Percentiles rank a stretch among this genome's conserved stretches.
phyloP scores from a whole-genome alignment of 1,140 invertebrate genomes.

The Lepidurus arcticus region DNA sequence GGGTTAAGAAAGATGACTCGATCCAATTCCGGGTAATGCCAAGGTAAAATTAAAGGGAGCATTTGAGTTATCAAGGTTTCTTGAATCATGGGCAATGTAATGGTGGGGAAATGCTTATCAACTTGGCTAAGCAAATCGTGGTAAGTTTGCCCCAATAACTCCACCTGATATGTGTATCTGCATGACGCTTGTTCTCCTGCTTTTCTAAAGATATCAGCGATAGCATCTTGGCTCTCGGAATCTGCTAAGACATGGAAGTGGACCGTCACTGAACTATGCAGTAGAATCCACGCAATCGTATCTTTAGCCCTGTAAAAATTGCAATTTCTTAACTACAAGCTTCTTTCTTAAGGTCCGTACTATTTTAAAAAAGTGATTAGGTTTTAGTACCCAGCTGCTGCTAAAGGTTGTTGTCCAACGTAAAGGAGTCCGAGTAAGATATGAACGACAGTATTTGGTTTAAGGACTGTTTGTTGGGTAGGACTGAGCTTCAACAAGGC shows the following conservation, averaged over 20 bases:
- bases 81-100: constrained; percentile 29
- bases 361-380: background rate
- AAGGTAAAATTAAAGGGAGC: constrained; percentile 36
- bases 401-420: constrained; percentile 28
- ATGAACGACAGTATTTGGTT: constrained; percentile 25
- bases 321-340: background rate
- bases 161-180: constrained; percentile 26
- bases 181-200: constrained; percentile 24
- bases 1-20: constrained; percentile 34
- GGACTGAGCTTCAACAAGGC: background rate
- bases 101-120: background rate
- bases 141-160: constrained; percentile 30
- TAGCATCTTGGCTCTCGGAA: constrained; percentile 30
- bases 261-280: constrained; percentile 33
- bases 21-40: constrained; percentile 34
- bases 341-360: constrained; percentile 30
- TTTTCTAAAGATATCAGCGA: constrained; percentile 33
- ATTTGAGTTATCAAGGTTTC: constrained; percentile 34
- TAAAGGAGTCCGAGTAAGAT: constrained; percentile 31
- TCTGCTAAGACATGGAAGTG: constrained; percentile 36
- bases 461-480: background rate
- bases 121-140: constrained; percentile 26
- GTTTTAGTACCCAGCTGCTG: constrained; percentile 31
- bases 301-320: constrained; percentile 33
- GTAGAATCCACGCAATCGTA: constrained; percentile 35